Conservation (phyloP, 2,797 vertebrate genomes). For the Girardinus metallicus region DNA sequence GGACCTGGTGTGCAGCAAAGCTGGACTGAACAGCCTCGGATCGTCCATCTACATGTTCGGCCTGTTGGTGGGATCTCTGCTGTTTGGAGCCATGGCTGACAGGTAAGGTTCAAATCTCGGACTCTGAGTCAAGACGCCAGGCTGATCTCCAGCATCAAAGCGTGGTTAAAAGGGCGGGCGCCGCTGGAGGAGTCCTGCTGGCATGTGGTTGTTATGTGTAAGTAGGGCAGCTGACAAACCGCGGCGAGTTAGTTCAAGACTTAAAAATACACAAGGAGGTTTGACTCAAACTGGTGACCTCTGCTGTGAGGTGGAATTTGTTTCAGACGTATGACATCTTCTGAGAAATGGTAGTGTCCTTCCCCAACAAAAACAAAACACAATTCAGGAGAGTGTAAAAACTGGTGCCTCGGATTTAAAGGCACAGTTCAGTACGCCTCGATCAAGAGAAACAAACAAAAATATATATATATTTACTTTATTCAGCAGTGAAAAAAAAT, state of each 20-base stretch:
- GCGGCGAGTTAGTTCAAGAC: not conserved
- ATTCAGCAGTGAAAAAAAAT: not conserved
- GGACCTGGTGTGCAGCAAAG: conserved; percentile 79
- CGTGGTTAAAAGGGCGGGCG: not conserved
- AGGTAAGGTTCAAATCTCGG: conserved; percentile 55
- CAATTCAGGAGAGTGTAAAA: not conserved
- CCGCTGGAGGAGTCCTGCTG: conserved; percentile 4
- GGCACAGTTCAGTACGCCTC: not conserved
- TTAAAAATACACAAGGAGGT: not conserved
- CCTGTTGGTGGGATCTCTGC: conserved; percentile 74
- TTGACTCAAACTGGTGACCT: not conserved
- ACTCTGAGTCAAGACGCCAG: not conserved
- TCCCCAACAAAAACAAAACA: not conserved
- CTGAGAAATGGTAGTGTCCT: not conserved
- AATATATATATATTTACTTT: not conserved
- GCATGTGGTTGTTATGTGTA: conserved; percentile 11
- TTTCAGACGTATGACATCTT: not conserved
- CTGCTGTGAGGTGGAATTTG: not conserved
- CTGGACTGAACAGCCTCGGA: conserved; percentile 71
- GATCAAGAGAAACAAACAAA: not conserved
- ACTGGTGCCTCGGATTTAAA: not conserved
- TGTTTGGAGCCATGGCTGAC: conserved; percentile 81
- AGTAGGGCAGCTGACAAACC: conserved; percentile 9
- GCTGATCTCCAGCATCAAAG: conserved; percentile 22
- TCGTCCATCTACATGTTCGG: conserved; percentile 81